phyloP scores from a whole-genome alignment of 1,140 invertebrate species.

The Drosophila grimshawi region DNA sequence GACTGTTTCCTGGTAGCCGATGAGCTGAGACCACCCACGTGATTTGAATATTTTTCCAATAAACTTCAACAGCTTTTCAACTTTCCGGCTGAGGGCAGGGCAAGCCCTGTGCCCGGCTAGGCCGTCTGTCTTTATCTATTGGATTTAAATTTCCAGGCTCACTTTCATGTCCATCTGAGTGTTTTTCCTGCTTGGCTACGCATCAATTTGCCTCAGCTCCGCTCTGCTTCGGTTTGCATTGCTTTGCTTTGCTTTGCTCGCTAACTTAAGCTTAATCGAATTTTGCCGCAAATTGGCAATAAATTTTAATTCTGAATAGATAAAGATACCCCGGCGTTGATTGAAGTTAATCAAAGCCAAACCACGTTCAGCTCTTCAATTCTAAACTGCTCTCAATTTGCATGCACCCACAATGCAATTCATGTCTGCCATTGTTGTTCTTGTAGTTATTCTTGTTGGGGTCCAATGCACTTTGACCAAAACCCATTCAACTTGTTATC shows the following conservation, averaged over 20 bases:
- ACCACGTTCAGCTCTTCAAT: conserved; percentile 26
- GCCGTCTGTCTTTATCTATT: conserved; percentile 75
- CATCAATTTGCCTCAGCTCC: conserved; percentile 35
- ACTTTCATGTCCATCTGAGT: conserved; percentile 68
- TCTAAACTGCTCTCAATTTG: conserved; percentile 33
- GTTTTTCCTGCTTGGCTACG: conserved; percentile 57
- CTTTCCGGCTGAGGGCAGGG: conserved; percentile 47
- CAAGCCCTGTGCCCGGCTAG: conserved; percentile 31
- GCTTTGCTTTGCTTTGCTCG: conserved; percentile 25
- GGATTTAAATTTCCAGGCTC: conserved; percentile 76
- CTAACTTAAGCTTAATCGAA: conserved; percentile 79
- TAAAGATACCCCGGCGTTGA: conserved; percentile 65
- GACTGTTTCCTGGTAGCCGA: conserved; percentile 28
- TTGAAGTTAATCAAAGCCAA: conserved; percentile 69
- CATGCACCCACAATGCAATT: conserved; percentile 36
- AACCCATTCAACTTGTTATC: conserved; percentile 72
- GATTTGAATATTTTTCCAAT: conserved; percentile 84
- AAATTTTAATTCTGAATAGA: conserved; percentile 83
- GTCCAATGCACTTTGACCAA: conserved; percentile 63
- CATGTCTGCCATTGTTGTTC: conserved; percentile 45
- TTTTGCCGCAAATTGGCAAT: conserved; percentile 82
- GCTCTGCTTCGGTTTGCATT: background rate
- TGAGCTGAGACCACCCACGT: conserved; percentile 79
- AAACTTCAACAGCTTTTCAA: conserved; percentile 83
- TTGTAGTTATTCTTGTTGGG: conserved; percentile 17